phyloP scores from a whole-genome alignment of 2,113 vertebrate genomes.

The Eolophus roseicapilla region DNA sequence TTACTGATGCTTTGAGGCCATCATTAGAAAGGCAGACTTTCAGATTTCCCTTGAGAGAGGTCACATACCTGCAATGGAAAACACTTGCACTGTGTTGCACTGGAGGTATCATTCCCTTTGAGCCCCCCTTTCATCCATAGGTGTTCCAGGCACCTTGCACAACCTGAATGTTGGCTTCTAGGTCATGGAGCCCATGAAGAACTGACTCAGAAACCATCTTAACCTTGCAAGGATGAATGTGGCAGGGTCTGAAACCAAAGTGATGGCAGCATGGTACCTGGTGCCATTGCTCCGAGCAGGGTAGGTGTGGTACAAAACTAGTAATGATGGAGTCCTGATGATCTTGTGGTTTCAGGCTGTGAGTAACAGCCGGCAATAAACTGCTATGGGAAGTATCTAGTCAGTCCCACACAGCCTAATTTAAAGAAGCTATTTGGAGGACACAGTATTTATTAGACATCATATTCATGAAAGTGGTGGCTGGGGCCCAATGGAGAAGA shows the following conservation, averaged over 20 bases:
- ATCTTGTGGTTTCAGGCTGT: background rate
- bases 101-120: background rate
- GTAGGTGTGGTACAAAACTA: background rate
- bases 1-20: background rate
- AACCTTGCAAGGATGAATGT: fast-evolving
- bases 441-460: background rate
- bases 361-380: background rate
- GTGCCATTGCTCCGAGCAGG: background rate
- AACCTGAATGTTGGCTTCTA: background rate
- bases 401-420: background rate
- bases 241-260: background rate
- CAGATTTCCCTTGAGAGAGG: background rate
- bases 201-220: background rate
- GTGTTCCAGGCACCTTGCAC: background rate
- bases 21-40: background rate
- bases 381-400: background rate
- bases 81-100: background rate
- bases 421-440: background rate
- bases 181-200: background rate
- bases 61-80: background rate
- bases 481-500: background rate
- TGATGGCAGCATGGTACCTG: background rate
- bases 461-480: background rate
- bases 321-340: background rate
- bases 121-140: background rate